Conservation (phyloP, 2,113 vertebrate species). For the Eleginops maclovinus region DNA sequence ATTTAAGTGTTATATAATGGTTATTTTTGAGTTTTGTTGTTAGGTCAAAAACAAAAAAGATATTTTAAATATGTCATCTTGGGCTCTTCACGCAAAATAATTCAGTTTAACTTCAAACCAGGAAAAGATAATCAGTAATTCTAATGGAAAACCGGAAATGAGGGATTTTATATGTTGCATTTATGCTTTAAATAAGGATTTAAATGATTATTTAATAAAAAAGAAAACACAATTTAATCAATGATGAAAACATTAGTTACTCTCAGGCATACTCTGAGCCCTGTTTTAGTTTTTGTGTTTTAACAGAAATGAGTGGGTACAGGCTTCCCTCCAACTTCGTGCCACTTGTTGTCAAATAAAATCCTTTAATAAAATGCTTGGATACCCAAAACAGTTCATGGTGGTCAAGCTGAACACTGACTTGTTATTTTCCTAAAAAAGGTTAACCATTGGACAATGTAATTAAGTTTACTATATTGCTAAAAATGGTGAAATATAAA, state of each 20-base stretch:
- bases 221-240: neutral
- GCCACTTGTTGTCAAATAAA: neutral
- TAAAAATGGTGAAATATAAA: slow-evolving; percentile 44
- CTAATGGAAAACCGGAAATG: neutral
- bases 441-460: neutral
- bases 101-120: no score
- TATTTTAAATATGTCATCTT: no score
- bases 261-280: neutral
- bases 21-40: neutral
- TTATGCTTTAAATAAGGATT: neutral
- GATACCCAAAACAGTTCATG: neutral
- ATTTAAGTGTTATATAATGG: neutral
- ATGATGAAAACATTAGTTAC: neutral
- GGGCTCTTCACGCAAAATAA: no score
- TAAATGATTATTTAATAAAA: neutral
- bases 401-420: neutral
- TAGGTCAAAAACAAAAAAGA: no score
- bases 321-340: neutral
- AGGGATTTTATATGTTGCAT: no score
- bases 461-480: slow-evolving; percentile 38
- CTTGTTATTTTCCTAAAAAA: slow-evolving; percentile 7
- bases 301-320: neutral
- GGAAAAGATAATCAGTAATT: neutral
- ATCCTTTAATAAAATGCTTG: slow-evolving; percentile 6
- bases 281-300: neutral